These are phyloP conservation scores for Coboldia fuscipes DNA, from an alignment of 1,140 invertebrate species.

Conservation along the genomic window DNA sequence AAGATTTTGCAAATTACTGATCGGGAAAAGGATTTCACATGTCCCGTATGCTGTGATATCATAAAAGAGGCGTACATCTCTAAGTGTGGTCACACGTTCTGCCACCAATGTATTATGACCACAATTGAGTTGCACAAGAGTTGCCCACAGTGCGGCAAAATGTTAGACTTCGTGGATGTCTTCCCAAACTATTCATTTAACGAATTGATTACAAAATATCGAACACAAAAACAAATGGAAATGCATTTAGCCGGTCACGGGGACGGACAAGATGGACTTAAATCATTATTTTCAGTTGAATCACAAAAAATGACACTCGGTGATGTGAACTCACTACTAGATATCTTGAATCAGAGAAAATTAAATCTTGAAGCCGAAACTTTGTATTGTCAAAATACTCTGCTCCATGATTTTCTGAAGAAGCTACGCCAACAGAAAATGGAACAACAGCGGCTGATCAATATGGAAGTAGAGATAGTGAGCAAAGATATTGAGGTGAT, in stretches of 20 bases:
- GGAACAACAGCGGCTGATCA: conserved; percentile 41
- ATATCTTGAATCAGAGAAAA: conserved; percentile 56
- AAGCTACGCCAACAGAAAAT: conserved; percentile 54
- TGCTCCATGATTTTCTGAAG: conserved; percentile 68
- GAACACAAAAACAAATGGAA: conserved; percentile 18
- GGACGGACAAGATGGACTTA: conserved; percentile 30
- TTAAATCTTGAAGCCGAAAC: conserved; percentile 61
- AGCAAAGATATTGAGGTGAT: conserved; percentile 60
- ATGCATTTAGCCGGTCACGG: neutral
- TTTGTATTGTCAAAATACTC: conserved; percentile 48
- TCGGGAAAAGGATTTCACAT: conserved; percentile 59
- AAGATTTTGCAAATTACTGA: too few relatives aligned
- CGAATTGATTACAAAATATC: conserved; percentile 59
- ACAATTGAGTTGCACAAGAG: conserved; percentile 53
- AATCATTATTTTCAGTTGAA: conserved; percentile 40
- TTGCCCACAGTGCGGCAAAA: conserved; percentile 72
- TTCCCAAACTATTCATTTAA: conserved; percentile 77
- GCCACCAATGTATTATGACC: conserved; percentile 61
- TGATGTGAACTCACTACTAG: conserved; percentile 64
- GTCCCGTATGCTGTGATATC: conserved; percentile 78
- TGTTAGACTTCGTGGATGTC: conserved; percentile 50
- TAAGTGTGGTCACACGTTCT: conserved; percentile 86
- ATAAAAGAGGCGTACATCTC: conserved; percentile 84
- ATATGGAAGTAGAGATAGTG: conserved; percentile 53
- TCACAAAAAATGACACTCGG: conserved; percentile 48